Evolutionary conservation across 2,797 vertebrate genomes (phyloP).

Genomic region (Myotis myotis): DNA sequence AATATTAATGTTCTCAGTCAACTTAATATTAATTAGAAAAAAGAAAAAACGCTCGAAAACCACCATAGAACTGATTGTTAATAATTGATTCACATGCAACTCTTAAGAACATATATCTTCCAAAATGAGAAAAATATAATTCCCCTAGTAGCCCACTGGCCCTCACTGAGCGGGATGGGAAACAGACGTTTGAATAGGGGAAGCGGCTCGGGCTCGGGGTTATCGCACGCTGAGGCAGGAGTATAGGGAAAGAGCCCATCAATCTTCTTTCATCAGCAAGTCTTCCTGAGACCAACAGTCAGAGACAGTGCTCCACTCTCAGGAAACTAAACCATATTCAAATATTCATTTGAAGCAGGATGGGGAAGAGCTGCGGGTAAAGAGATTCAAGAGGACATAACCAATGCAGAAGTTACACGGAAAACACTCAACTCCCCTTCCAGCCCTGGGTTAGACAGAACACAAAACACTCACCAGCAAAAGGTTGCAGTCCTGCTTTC

Average conservation of each 20-base stretch:
- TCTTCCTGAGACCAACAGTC: not conserved
- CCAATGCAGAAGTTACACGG: not conserved
- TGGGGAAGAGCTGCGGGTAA: not conserved
- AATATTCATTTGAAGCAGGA: not conserved
- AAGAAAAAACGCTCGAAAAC: not conserved
- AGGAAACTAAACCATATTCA: not conserved
- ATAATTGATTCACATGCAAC: not conserved
- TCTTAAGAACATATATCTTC: slow-evolving; percentile 17
- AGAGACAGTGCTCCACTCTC: not conserved
- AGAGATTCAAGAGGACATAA: not conserved
- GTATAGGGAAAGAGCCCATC: not conserved
- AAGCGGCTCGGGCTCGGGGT: not conserved
- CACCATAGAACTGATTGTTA: not conserved
- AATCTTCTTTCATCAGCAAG: not conserved
- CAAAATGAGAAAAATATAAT: slow-evolving; percentile 35
- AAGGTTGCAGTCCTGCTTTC: not conserved
- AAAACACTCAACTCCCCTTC: not conserved
- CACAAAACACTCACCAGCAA: not conserved
- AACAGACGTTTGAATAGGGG: not conserved
- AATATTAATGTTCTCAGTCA: not conserved
- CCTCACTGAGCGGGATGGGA: not conserved
- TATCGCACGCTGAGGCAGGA: not conserved
- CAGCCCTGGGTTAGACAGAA: not conserved
- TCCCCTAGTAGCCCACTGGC: not conserved
- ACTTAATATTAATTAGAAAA: not conserved